phyloP scores from a whole-genome alignment of 2,797 vertebrate species.

The Holocentrus rufus region DNA sequence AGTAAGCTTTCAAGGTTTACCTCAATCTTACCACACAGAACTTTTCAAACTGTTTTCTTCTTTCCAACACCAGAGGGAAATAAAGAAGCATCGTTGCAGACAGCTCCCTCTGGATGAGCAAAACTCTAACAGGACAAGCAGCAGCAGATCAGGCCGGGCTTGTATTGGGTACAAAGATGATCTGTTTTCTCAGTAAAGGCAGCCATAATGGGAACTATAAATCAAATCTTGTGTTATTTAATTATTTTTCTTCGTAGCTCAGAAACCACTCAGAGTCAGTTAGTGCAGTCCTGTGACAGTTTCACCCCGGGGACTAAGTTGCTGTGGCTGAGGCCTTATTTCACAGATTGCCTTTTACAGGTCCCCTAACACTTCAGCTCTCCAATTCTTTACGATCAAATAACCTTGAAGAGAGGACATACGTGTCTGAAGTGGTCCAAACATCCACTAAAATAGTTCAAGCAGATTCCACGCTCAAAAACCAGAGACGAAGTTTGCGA shows the following conservation, averaged over 20 bases:
- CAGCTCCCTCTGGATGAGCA: neutral
- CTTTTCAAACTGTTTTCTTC: conserved; percentile 18
- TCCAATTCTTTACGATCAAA: conserved; percentile 47
- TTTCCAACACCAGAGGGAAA: conserved; percentile 53
- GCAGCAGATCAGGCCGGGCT: conserved; percentile 10
- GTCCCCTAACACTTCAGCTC: conserved; percentile 36
- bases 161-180: neutral
- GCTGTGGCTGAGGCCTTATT: conserved; percentile 25
- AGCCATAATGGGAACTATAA: neutral
- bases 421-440: conserved; percentile 40
- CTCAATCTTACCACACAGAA: neutral
- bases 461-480: conserved; percentile 47
- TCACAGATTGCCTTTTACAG: conserved; percentile 52
- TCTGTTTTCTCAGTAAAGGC: conserved; percentile 33
- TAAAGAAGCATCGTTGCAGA: conserved; percentile 39
- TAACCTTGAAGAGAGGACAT: conserved; percentile 49
- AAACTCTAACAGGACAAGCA: conserved; percentile 1
- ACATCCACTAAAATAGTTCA: conserved; percentile 47
- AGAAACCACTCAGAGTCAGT: conserved; percentile 23
- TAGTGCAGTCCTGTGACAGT: conserved; percentile 20
- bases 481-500: conserved; percentile 40
- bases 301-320: conserved; percentile 27
- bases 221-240: conserved; percentile 33
- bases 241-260: conserved; percentile 42
- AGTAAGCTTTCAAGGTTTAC: too few species aligned